phyloP scores from a whole-genome alignment of 2,113 vertebrate species.

The Polyodon spathula region DNA sequence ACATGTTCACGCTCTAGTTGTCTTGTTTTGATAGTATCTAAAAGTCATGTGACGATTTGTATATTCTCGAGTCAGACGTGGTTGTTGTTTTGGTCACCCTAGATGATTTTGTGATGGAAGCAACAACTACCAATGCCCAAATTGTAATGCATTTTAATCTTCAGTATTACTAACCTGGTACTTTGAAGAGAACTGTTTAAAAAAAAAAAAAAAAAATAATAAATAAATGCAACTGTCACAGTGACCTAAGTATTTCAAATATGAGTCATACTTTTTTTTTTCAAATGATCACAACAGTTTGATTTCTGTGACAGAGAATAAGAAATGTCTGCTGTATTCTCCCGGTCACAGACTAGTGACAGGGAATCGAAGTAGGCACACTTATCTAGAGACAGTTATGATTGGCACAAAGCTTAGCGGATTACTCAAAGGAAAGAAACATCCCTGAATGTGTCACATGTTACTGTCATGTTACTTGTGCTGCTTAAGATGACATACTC shows the following conservation, averaged over 20 bases:
- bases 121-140: no score
- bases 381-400: background rate
- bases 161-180: no score
- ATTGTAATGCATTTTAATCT: no score
- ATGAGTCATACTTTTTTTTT: background rate
- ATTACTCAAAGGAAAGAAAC: background rate
- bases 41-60: no score
- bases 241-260: background rate
- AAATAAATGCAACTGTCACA: background rate
- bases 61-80: no score
- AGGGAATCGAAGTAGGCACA: background rate
- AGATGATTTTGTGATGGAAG: no score
- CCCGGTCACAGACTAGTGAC: background rate
- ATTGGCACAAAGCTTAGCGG: background rate
- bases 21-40: no score
- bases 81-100: no score
- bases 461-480: background rate
- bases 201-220: background rate
- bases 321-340: background rate
- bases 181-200: no score
- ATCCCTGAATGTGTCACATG: background rate
- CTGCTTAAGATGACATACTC: background rate
- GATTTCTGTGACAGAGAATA: background rate
- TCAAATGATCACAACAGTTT: background rate
- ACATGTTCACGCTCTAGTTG: no score